Conservation (phyloP, 1,140 invertebrate species). For the Magallana ariakensis region DNA sequence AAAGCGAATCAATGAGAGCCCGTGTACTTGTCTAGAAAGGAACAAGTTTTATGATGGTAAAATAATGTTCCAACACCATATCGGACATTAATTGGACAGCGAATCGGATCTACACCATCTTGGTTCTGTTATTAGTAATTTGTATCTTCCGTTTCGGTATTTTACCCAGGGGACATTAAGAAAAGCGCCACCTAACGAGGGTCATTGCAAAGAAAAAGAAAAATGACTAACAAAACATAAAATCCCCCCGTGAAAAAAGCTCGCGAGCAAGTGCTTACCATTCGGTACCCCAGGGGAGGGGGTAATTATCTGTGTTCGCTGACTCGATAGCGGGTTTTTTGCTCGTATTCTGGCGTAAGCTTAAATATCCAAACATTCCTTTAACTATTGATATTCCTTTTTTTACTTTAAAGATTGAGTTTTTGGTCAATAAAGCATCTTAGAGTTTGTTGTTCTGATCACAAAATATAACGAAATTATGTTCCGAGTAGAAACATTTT, state of each 20-base stretch:
- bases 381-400: too few species aligned
- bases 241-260: slow-evolving; percentile 24
- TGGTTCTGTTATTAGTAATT: slow-evolving; percentile 38
- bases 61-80: slow-evolving; percentile 32
- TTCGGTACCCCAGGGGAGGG: neutral
- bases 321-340: neutral
- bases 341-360: too few species aligned
- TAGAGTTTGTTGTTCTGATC: too few species aligned
- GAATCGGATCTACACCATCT: slow-evolving; percentile 33
- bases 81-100: slow-evolving; percentile 27
- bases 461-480: too few species aligned
- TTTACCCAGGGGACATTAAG: neutral
- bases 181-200: neutral
- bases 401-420: too few species aligned
- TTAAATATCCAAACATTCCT: too few species aligned
- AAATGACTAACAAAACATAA: neutral
- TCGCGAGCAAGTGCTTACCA: neutral
- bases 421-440: too few species aligned
- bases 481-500: too few species aligned
- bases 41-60: slow-evolving; percentile 2
- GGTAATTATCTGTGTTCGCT: neutral
- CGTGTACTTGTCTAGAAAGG: neutral
- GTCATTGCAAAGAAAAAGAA: neutral
- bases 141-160: slow-evolving; percentile 8
- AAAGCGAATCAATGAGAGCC: slow-evolving; percentile 8